phyloP scores from a whole-genome alignment of 2,888 invertebrate genomes.

The Odontothrips loti region DNA sequence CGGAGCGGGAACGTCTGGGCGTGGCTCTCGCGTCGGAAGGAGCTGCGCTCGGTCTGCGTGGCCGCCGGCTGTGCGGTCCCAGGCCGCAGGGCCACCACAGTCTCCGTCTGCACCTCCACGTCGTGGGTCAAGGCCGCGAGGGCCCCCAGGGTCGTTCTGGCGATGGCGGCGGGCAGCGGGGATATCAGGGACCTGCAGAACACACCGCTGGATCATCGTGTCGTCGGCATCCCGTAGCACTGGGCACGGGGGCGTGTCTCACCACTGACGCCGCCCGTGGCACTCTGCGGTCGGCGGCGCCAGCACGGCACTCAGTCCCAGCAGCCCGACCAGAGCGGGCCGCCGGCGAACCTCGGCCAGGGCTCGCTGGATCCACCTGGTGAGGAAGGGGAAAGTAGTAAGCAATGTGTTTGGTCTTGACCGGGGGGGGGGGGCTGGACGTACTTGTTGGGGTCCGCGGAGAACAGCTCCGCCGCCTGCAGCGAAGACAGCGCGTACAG shows the following conservation, averaged over 20 bases:
- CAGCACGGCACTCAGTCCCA: neutral
- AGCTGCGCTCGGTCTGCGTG: neutral
- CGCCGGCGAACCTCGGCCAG: neutral
- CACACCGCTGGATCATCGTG: neutral
- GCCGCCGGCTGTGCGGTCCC: neutral
- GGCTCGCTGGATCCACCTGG: neutral
- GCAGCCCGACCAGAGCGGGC: neutral
- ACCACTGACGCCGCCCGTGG: neutral
- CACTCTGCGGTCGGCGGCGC: neutral
- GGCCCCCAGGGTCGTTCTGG: neutral
- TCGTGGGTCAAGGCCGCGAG: neutral
- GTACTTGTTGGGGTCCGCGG: neutral
- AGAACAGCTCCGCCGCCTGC: neutral
- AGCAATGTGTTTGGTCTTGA: neutral
- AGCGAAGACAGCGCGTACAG: slow-evolving; percentile 13
- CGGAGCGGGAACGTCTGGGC: slow-evolving; percentile 10
- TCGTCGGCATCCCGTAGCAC: neutral
- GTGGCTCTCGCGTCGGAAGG: neutral
- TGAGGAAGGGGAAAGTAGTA: neutral
- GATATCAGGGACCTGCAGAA: no score
- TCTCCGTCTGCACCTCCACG: neutral
- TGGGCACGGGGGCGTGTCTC: neutral
- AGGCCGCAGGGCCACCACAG: neutral
- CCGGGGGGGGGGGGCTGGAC: neutral
- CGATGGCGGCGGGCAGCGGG: neutral